Percentiles rank a stretch among this genome's conserved stretches.
Evolutionary conservation across 1,140 invertebrate genomes (phyloP).

Genomic region (Cydia splendana): DNA sequence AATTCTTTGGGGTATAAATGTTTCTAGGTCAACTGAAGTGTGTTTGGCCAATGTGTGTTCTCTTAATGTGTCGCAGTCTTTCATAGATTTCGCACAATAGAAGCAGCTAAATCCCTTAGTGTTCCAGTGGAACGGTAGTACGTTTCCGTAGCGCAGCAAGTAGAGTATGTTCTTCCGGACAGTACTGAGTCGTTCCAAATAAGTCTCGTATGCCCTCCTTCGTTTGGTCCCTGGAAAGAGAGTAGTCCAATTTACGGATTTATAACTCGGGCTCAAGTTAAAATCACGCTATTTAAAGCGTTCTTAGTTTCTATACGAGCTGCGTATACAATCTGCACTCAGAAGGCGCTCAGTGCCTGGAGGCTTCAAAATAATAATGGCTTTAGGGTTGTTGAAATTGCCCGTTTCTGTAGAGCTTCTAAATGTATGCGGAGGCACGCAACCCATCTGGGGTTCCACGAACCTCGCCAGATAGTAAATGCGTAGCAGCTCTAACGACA

Average conservation of each 20-base stretch:
- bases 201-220: conserved; percentile 40
- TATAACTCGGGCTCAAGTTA: conserved; percentile 1
- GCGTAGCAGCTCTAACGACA: too few relatives aligned
- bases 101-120: conserved; percentile 58
- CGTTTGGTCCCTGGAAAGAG: conserved; percentile 53
- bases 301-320: too few relatives aligned
- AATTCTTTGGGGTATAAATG: conserved; percentile 51
- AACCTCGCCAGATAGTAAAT: too few relatives aligned
- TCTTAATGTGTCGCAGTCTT: conserved; percentile 47
- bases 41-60: conserved; percentile 51
- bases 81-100: conserved; percentile 55
- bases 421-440: too few relatives aligned
- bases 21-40: conserved; percentile 41
- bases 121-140: conserved; percentile 57
- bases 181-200: conserved; percentile 45
- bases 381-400: too few relatives aligned
- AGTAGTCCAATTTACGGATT: conserved; percentile 35
- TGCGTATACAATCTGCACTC: too few relatives aligned
- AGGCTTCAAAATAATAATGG: too few relatives aligned
- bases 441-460: too few relatives aligned
- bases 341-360: too few relatives aligned
- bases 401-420: too few relatives aligned
- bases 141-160: conserved; percentile 53
- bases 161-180: conserved; percentile 48
- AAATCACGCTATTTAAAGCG: too few relatives aligned